Evolutionary conservation across 2,113 vertebrate genomes (phyloP), one percentile per base, ranked within the genome.

Genomic region (Esox niger): DNA sequence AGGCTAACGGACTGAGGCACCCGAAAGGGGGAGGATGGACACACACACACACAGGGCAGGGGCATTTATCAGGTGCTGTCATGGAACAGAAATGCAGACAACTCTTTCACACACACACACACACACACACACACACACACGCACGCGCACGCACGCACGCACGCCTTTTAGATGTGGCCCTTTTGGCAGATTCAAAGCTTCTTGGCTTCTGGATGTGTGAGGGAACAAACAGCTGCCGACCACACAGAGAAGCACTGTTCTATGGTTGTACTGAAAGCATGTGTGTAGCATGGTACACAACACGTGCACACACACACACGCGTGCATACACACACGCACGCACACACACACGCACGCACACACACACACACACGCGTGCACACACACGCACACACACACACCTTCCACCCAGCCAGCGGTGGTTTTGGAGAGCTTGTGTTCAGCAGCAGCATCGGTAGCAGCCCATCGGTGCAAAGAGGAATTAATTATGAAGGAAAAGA

Each of bases 361-460:
- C 43, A 70, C 63, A 47, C 25, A 30, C 35, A 31, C 33, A 54
- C 35, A 23, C n/a, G n/a, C n/a, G n/a, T n/a, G 61, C 55, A 73
- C 31, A 66, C 47, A 62, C 3, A 15, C 13, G 35, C 17, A 49
- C 25, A 27, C 17, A n/a, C 0, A 32, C 66, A 79, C 66, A 47
- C 47, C 35, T 70, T 29, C 35, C 25, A 29, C 66, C 80, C 82
- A 75, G 84, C 72, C 63, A 75, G 73, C 74, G 71, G 58, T 73
- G 78, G 59, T 71, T 83, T n/a, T 81, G 64, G 68, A 69, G 71
- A 68, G 70, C 60, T 76, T 86, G 79, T 85, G 86, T 87, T 88
- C 85, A 82, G 87, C n/a, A n/a, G n/a, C n/a, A n/a, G n/a, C n/a
- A 86, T 87, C 88, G 87, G 86, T 87, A 88, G 86, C 88, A 88